phyloP scores from a whole-genome alignment of 1,140 invertebrate species.

The Stenopsyche tienmushanensis region DNA sequence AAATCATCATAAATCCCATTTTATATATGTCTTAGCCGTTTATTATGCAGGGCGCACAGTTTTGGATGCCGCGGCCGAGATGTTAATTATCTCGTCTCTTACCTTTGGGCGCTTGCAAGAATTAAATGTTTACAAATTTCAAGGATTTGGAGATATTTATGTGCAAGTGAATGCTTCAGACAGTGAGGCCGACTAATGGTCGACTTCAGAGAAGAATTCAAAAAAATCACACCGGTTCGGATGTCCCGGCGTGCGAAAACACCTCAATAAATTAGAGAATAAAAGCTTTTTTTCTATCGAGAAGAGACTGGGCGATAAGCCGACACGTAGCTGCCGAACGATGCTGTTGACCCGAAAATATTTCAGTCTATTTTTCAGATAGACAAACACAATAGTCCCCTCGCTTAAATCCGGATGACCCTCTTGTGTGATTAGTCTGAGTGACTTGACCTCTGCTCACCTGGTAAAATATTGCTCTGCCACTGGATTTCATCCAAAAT shows the following conservation, averaged over 20 bases:
- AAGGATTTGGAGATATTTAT: conserved; percentile 29
- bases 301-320: not conserved
- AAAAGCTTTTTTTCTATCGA: conserved; percentile 16
- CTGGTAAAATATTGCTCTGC: not conserved
- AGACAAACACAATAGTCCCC: not conserved
- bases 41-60: not conserved
- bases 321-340: conserved; percentile 3
- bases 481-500: not conserved
- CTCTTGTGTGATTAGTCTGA: too few relatives aligned
- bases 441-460: too few relatives aligned
- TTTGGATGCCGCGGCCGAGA: not conserved
- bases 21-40: too few relatives aligned
- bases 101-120: conserved; percentile 8
- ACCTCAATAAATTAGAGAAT: conserved; percentile 35
- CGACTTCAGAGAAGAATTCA: conserved; percentile 21
- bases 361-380: not conserved
- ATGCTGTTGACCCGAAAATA: conserved; percentile 18
- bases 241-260: conserved; percentile 27
- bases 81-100: conserved; percentile 18
- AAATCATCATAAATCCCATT: too few relatives aligned
- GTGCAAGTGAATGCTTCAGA: conserved; percentile 30
- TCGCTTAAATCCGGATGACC: not conserved
- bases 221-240: conserved; percentile 13
- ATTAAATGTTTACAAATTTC: conserved; percentile 36
- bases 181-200: conserved; percentile 28